Evolutionary conservation across 2,113 vertebrate genomes (phyloP).

Genomic region (Arothron firmamentum): DNA sequence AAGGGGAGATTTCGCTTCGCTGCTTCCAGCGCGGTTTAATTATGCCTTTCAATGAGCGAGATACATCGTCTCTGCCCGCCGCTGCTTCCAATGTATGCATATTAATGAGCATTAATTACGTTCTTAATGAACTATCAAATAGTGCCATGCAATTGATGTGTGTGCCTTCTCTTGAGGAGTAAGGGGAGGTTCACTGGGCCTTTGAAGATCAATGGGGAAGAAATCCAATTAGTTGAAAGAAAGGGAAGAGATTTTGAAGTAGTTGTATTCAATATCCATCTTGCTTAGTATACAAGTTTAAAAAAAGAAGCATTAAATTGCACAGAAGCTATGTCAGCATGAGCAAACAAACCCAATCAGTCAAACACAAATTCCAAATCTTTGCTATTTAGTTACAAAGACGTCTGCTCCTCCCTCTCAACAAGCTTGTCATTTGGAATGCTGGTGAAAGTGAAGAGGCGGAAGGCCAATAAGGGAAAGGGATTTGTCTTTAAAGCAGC

Average conservation of each 20-base stretch:
- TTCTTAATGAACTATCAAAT: constrained; percentile 79
- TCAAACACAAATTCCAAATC: constrained; percentile 29
- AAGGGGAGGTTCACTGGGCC: constrained; percentile 50
- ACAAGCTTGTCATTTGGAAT: constrained; percentile 34
- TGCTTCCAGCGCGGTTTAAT: constrained; percentile 70
- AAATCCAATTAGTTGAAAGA: constrained; percentile 78
- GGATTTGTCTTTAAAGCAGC: constrained; percentile 37
- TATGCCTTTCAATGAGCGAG: constrained; percentile 65
- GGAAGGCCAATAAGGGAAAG: constrained; percentile 28
- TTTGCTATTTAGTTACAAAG: constrained; percentile 37
- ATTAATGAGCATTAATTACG: constrained; percentile 80
- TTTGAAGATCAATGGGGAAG: constrained; percentile 78
- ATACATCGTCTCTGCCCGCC: constrained; percentile 56
- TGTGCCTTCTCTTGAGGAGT: constrained; percentile 60
- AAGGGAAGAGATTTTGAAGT: constrained; percentile 64
- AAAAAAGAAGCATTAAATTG: constrained; percentile 46
- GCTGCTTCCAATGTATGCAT: constrained; percentile 70
- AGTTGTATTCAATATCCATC: constrained; percentile 61
- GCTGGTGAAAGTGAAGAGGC: constrained; percentile 30
- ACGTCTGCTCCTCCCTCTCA: constrained; percentile 42
- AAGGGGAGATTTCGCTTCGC: constrained; percentile 59
- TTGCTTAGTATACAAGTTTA: constrained; percentile 31
- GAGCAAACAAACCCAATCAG: neutral
- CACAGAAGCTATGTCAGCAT: constrained; percentile 1
- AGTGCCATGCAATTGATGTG: constrained; percentile 68